Percentiles rank a stretch among this genome's conserved stretches.
Conservation (phyloP, 1,140 invertebrate genomes). For the Episyrphus balteatus region DNA sequence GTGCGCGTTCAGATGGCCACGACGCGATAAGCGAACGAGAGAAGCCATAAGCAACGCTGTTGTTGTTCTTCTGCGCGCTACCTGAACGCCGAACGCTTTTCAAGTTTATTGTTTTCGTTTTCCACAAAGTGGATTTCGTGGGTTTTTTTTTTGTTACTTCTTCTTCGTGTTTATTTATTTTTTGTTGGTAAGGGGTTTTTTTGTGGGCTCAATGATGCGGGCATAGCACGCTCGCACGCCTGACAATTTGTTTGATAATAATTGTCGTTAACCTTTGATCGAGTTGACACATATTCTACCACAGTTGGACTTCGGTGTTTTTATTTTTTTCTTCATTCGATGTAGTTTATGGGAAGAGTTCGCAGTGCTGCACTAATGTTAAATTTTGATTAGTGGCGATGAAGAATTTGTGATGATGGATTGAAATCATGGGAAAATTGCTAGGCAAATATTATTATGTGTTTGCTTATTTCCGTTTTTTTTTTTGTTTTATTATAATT, state of each 20-base stretch:
- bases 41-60: no score
- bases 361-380: no score
- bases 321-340: background rate
- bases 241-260: slow-evolving; percentile 38
- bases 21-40: slow-evolving; percentile 2
- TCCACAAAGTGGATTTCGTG: no score
- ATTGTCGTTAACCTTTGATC: slow-evolving; percentile 27
- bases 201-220: background rate
- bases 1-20: slow-evolving; percentile 5
- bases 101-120: no score
- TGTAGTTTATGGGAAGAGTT: slow-evolving; percentile 4
- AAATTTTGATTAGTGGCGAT: no score
- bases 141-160: background rate
- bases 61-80: no score
- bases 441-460: no score
- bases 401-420: no score
- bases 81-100: no score
- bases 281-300: slow-evolving; percentile 23
- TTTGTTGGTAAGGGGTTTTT: slow-evolving; percentile 7
- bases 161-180: background rate
- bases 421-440: no score
- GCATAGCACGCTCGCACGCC: slow-evolving; percentile 5
- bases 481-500: no score
- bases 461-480: no score
- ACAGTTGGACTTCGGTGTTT: background rate